Percentiles rank a stretch among this genome's conserved stretches.
Evolutionary conservation across 2,113 vertebrate genomes (phyloP).

Genomic region (Thunnus thynnus): DNA sequence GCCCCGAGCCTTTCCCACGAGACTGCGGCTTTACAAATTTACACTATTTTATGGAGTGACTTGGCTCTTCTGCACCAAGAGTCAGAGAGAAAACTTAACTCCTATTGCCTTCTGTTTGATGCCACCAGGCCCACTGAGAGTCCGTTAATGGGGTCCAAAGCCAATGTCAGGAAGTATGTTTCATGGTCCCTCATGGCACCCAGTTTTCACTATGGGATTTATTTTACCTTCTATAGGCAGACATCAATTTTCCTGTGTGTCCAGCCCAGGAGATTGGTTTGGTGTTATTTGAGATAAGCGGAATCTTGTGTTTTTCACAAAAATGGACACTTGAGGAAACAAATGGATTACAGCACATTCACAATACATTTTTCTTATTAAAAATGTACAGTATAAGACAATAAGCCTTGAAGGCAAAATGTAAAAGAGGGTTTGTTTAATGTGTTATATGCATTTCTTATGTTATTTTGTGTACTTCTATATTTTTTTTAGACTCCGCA

Average conservation of each 20-base stretch:
- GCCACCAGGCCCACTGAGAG: conserved; percentile 56
- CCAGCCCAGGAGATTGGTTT: conserved; percentile 28
- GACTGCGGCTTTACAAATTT: conserved; percentile 71
- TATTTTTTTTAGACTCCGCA: background rate
- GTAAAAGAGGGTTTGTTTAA: background rate
- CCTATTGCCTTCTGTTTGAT: conserved; percentile 54
- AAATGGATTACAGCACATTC: conserved; percentile 6
- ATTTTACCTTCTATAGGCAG: conserved; percentile 55
- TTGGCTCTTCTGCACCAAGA: conserved; percentile 54
- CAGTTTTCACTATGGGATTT: conserved; percentile 47
- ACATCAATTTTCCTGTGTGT: conserved; percentile 41
- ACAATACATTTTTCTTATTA: background rate
- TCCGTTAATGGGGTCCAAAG: conserved; percentile 73
- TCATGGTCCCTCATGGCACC: conserved; percentile 42
- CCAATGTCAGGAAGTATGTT: conserved; percentile 59
- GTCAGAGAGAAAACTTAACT: conserved; percentile 62
- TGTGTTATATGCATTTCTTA: background rate
- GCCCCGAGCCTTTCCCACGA: conserved; percentile 52
- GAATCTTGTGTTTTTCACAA: conserved; percentile 14
- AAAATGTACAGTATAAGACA: conserved; percentile 7
- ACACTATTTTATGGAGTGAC: conserved; percentile 70
- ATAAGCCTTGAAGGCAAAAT: background rate
- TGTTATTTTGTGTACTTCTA: background rate
- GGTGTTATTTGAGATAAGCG: conserved; percentile 21
- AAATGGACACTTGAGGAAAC: background rate